Base-by-base conservation (phyloP, 2,888 invertebrate genomes). In the Drosophila mulleri region DNA sequence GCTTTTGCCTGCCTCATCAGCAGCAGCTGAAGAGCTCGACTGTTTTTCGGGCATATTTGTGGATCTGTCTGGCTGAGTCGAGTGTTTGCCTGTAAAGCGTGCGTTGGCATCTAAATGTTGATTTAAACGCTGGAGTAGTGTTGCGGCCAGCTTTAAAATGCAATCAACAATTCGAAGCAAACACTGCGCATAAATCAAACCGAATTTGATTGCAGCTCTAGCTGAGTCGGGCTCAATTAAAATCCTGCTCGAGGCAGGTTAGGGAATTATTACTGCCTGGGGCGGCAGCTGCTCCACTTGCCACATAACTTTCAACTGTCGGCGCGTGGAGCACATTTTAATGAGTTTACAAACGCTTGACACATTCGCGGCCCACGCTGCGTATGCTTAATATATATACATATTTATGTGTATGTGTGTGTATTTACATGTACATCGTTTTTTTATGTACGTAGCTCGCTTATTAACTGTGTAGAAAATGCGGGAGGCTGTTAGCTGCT, bases 321-420 rank as follows among this genome's bases (percentile, higher is more conserved):
- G 66, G 62, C 67, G 48, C 61, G 58, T 69, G 67, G 56, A 79
- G 72, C 63, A 82, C 77, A 84, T 84, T 88, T 84, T 84, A 84
- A 84, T 84, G 84, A 88, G 84, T 84, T 88, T 84, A 83, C 86
- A 85, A 84, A 83, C 86, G 88, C 83, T 88, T 83, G 83, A 84
- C 88, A 88, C 84, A 84, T 84, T 88, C 86, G 83, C 88, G 66
- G 56, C 45, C 56, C 44, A 78, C 66, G 44, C 29, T 61, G 83
- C 88, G 85, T 85, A 84, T 84, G 67, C 80, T 65, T 80, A 69
- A 87, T 83, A n/a, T 11, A 32, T 32, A 32, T 71, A 84, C 86
- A 67, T 29, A n/a, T 47, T 16, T 37, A 14, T 37, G 5, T 61
- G 75, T 83, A 2, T 26, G 80, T 84, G 87, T 83, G 4, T 12